Evolutionary conservation across 2,797 vertebrate genomes (phyloP).

Genomic region (Pangasius macronema): DNA sequence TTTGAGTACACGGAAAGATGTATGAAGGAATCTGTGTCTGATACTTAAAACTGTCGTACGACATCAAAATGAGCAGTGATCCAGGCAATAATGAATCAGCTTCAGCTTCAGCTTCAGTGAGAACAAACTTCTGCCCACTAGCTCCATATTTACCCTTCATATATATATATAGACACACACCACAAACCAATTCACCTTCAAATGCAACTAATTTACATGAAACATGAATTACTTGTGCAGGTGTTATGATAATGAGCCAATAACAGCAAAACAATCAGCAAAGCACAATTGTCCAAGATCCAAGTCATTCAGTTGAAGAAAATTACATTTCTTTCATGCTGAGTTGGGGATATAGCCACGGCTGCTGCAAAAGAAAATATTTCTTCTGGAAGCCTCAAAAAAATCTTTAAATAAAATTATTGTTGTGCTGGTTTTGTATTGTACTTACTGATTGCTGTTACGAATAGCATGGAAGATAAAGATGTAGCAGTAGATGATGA

Average conservation of each 20-base stretch:
- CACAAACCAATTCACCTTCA: not conserved
- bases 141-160: too few relatives aligned
- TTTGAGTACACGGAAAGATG: not conserved
- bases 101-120: not conserved
- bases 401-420: not conserved
- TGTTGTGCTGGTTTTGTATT: not conserved
- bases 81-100: not conserved
- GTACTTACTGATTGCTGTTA: slow-evolving; percentile 82
- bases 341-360: not conserved
- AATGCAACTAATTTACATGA: not conserved
- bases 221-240: not conserved
- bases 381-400: not conserved
- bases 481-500: slow-evolving; percentile 91
- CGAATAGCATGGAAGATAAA: slow-evolving; percentile 92
- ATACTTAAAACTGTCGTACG: not conserved
- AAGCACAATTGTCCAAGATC: not conserved
- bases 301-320: not conserved
- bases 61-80: not conserved
- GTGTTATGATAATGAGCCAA: not conserved
- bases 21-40: not conserved
- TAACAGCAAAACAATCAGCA: not conserved
- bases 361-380: not conserved
- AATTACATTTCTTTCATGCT: not conserved
- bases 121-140: not conserved
- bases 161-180: not conserved